These are phyloP conservation scores for Heterotis niloticus DNA, from an alignment of 2,113 vertebrate genomes.

Conservation along the genomic window DNA sequence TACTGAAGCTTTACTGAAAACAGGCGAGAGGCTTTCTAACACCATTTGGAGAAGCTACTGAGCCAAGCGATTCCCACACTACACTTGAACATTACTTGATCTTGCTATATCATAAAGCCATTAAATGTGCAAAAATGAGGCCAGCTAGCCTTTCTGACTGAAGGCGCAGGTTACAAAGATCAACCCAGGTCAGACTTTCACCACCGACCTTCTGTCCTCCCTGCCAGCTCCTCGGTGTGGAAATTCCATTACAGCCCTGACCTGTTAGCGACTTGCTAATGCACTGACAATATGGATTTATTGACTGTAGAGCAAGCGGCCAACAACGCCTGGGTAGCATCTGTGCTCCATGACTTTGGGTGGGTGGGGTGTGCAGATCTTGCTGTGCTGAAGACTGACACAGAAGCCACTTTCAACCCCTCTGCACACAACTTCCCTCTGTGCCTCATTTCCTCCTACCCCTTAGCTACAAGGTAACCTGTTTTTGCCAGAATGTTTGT, in stretches of 20 bases:
- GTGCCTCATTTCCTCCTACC: not conserved
- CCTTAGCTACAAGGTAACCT: not conserved
- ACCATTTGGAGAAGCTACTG: too few species aligned
- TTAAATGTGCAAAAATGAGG: too few species aligned
- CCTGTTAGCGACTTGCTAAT: not conserved
- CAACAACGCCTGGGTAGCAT: not conserved
- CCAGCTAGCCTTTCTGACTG: too few species aligned
- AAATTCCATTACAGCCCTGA: not conserved
- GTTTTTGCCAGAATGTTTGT: not conserved
- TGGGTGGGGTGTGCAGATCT: too few species aligned
- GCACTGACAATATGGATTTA: not conserved
- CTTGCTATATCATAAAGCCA: too few species aligned
- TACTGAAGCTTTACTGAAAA: too few species aligned
- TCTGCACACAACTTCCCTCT: not conserved
- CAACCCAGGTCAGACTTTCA: not conserved
- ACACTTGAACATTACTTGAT: too few species aligned
- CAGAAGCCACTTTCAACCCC: not conserved
- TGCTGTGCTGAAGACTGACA: not conserved
- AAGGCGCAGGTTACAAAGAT: too few species aligned
- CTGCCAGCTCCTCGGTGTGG: not conserved
- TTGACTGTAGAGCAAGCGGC: not conserved
- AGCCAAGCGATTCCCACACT: too few species aligned
- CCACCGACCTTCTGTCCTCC: not conserved
- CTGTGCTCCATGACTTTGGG: too few species aligned
- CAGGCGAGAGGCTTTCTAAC: too few species aligned